Evolutionary conservation across 2,113 vertebrate species (phyloP).

Genomic region (Clarias batrachus): DNA sequence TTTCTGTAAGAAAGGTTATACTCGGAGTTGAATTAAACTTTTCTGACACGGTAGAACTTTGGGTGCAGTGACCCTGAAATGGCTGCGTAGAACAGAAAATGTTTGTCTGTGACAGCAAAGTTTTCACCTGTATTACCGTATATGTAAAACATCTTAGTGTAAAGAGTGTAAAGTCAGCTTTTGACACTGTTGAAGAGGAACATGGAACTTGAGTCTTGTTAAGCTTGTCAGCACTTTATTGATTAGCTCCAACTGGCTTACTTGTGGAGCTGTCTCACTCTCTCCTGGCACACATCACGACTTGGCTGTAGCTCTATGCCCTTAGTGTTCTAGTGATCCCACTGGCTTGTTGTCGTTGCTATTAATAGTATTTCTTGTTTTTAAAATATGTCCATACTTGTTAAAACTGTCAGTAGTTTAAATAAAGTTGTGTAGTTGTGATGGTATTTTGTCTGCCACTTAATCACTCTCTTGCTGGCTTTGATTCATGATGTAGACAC

Average conservation of each 20-base stretch:
- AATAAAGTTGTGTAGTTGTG: not conserved
- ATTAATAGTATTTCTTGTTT: constrained; percentile 7
- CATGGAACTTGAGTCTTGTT: constrained; percentile 30
- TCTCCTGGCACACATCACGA: not conserved
- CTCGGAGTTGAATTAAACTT: not conserved
- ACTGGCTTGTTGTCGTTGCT: not conserved
- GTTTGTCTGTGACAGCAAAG: not conserved
- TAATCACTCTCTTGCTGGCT: not conserved
- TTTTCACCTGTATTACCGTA: too few species aligned
- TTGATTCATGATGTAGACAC: not conserved
- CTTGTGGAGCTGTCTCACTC: constrained; percentile 8
- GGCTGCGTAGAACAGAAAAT: not conserved
- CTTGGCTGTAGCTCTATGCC: constrained; percentile 5
- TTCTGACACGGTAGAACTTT: not conserved
- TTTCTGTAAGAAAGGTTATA: not conserved
- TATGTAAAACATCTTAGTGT: not conserved
- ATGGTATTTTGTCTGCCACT: not conserved
- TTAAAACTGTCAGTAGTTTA: not conserved
- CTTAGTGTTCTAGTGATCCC: not conserved
- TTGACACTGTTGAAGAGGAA: not conserved
- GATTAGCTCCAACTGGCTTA: constrained; percentile 33
- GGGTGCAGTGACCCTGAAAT: not conserved
- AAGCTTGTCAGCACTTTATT: constrained; percentile 36
- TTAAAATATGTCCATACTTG: not conserved
- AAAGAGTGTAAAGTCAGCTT: not conserved